Evolutionary conservation across 2,113 vertebrate species (phyloP).

Genomic region (Myotis yumanensis): DNA sequence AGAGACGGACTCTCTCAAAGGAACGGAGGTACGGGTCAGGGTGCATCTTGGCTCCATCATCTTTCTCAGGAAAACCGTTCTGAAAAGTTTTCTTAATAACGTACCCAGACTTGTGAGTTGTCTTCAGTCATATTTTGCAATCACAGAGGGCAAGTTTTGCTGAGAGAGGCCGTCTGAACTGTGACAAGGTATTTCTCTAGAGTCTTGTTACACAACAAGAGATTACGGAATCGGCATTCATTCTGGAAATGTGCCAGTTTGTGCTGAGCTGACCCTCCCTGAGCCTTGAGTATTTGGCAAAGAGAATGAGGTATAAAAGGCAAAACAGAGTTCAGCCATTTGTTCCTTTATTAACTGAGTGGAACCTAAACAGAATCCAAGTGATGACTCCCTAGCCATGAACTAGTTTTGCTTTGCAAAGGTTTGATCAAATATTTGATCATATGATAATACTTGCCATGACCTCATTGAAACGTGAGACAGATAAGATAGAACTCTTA

Average conservation of each 20-base stretch:
- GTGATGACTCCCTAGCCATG: conserved; percentile 46
- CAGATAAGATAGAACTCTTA: conserved; percentile 41
- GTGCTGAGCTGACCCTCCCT: conserved; percentile 65
- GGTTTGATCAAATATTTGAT: conserved; percentile 67
- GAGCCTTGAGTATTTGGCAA: conserved; percentile 67
- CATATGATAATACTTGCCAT: conserved; percentile 53
- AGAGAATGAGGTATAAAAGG: conserved; percentile 63
- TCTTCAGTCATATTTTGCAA: conserved; percentile 55
- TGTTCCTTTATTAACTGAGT: conserved; percentile 69
- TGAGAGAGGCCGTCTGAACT: conserved; percentile 33
- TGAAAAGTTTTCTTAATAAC: background rate
- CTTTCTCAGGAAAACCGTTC: conserved; percentile 2
- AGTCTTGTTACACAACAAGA: conserved; percentile 60
- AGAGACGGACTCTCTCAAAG: background rate
- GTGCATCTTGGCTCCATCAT: background rate
- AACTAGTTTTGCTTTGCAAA: conserved; percentile 62
- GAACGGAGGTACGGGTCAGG: background rate
- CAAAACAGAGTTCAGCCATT: conserved; percentile 72
- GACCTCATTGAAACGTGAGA: conserved; percentile 59
- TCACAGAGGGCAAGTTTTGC: conserved; percentile 45
- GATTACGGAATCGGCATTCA: conserved; percentile 64
- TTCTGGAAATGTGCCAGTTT: conserved; percentile 63
- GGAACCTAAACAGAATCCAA: conserved; percentile 68
- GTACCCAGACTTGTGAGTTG: conserved; percentile 1
- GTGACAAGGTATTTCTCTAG: conserved; percentile 61